Evolutionary conservation across 2,888 invertebrate genomes (phyloP), one percentile per base, ranked within the genome.

Genomic region (Phengaris alcon): DNA sequence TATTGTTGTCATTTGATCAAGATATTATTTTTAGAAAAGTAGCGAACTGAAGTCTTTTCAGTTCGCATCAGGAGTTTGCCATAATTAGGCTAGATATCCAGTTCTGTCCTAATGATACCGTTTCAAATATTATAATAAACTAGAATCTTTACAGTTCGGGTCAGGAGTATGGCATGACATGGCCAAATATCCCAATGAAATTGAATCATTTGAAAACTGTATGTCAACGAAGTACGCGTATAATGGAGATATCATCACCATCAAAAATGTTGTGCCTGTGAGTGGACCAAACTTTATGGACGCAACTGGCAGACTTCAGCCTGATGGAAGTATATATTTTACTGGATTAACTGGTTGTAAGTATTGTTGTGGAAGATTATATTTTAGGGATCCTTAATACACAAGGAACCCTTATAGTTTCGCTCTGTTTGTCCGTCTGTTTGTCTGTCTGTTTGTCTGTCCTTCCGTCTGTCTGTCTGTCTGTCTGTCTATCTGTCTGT

Each of bases 311-410:
- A 12, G 2, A 44, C 13, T 12, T 64, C 64, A 13, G 8, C 35
- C 44, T 64, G 64, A 64, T 64, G 64, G 64, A 64, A 64, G 64
- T 12, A 64, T 64, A 64, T 64, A 64, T 12, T 13, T 44, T 10
- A 35, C 10, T 9, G 64, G 64, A 44, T 64, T 2, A 35, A 64
- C 35, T 64, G 64, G 64, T 6, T 5, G 64, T 64, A 64, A 64
- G 64, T 64, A 64, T 22, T 7, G 6, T 7, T 48, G 6, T 48
- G 48, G 48, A 35, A 48, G 48, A 48, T 7, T 1, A 48, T 48
- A 46, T 46, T 46, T 46, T 46, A 4, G 46, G 6, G 46, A 6
- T 46, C 6, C 46, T 0, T 46, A 46, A 46, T 46, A 46, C 4
- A 6, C 6, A 46, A 46, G 6, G 46, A 22, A 22, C 22, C 22